These are phyloP conservation scores for Antrozous pallidus DNA, from an alignment of 2,797 vertebrate genomes.

Conservation along the genomic window DNA sequence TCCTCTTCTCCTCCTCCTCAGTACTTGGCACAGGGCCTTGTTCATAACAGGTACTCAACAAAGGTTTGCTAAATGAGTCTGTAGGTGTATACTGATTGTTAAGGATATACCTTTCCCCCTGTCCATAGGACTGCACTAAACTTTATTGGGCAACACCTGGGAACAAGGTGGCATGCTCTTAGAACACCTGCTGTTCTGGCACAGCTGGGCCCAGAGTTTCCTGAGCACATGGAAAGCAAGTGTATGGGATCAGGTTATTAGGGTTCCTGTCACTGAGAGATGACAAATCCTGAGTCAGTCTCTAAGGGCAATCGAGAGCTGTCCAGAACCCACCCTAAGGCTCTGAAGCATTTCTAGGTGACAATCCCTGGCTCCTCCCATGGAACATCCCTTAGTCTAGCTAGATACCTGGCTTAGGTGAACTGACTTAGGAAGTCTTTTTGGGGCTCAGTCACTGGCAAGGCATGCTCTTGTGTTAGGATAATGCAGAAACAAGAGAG, in stretches of 20 bases:
- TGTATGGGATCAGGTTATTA: background rate
- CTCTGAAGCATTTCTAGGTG: background rate
- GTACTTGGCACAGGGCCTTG: background rate
- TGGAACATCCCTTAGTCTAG: background rate
- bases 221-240: background rate
- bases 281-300: background rate
- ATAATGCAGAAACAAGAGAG: background rate
- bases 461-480: background rate
- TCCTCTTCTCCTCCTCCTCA: background rate
- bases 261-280: background rate
- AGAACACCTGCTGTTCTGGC: background rate
- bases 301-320: background rate
- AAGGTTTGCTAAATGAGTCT: conserved; percentile 1
- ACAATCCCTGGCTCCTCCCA: background rate
- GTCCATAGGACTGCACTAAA: conserved; percentile 30
- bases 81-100: background rate
- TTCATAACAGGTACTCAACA: background rate
- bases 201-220: background rate
- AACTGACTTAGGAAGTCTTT: background rate
- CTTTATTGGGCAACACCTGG: background rate
- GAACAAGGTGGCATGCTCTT: background rate
- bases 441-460: background rate
- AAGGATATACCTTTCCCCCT: background rate
- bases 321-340: background rate
- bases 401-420: background rate